These are phyloP conservation scores for Rosalia funebris DNA, from an alignment of 2,888 invertebrate species.

Conservation along the genomic window DNA sequence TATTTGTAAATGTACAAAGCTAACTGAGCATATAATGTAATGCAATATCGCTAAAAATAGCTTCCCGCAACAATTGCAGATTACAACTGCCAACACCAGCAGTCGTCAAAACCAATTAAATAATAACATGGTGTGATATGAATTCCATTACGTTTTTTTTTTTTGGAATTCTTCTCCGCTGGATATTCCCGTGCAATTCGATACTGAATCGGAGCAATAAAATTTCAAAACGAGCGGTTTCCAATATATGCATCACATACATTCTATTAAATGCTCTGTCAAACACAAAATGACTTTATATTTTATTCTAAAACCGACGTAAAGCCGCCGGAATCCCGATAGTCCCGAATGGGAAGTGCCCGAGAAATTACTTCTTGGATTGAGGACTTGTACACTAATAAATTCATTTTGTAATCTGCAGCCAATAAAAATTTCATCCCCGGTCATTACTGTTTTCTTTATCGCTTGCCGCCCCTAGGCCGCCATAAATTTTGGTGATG, in stretches of 20 bases:
- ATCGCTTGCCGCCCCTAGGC: too few species aligned
- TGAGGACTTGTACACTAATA: too few species aligned
- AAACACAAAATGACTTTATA: constrained; percentile 6
- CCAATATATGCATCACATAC: constrained; percentile 20
- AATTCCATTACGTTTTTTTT: constrained; percentile 1
- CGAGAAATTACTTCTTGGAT: constrained; percentile 16
- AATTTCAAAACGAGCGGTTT: constrained; percentile 11
- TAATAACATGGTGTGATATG: constrained; percentile 17
- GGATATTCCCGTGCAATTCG: background rate
- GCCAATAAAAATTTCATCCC: constrained; percentile 20
- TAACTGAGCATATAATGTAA: too few species aligned
- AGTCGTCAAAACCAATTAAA: constrained; percentile 14
- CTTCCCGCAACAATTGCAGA: constrained; percentile 1
- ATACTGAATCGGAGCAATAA: constrained; percentile 2
- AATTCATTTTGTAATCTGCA: too few species aligned
- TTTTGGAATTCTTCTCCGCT: background rate
- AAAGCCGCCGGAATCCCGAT: constrained; percentile 7
- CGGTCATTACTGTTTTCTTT: constrained; percentile 21
- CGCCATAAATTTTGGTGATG: too few species aligned
- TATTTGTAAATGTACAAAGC: too few species aligned
- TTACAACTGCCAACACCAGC: constrained; percentile 4
- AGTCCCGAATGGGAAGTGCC: constrained; percentile 1
- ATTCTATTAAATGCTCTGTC: constrained; percentile 22
- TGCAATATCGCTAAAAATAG: background rate
- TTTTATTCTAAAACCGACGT: constrained; percentile 17